A percentile compares a stretch with the other conserved stretches of the same genome.
These are phyloP conservation scores for Podarcis muralis DNA, from an alignment of 2,113 vertebrate genomes.

Conservation along the genomic window DNA sequence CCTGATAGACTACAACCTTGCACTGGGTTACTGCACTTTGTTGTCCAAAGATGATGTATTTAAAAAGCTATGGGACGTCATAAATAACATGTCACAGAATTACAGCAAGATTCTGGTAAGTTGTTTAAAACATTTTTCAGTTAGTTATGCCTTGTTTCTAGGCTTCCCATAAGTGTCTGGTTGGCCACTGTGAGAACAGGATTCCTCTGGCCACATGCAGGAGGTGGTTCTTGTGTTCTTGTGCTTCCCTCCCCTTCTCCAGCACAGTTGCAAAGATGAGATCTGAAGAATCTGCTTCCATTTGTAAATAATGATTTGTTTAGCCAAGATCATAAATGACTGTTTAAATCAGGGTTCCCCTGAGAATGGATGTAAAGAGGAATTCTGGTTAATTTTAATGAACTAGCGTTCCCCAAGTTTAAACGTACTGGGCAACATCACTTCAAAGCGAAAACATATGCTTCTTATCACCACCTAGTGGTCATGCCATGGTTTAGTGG, in stretches of 20 bases:
- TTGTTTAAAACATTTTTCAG: neutral
- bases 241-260: neutral
- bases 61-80: constrained; percentile 91
- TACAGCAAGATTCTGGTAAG: constrained; percentile 92
- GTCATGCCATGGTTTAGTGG: neutral
- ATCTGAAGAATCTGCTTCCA: neutral
- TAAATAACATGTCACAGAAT: constrained; percentile 91
- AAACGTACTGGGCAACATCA: neutral
- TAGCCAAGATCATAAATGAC: too few relatives aligned
- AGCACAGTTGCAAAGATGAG: neutral
- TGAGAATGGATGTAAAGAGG: too few relatives aligned
- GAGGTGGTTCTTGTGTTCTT: too few relatives aligned
- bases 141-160: neutral
- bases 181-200: too few relatives aligned
- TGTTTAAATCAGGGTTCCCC: neutral
- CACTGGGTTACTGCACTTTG: constrained; percentile 89
- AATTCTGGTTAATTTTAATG: neutral
- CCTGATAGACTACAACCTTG: constrained; percentile 86
- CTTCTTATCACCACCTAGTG: neutral
- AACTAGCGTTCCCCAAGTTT: neutral
- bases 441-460: neutral
- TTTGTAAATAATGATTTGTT: neutral
- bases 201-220: too few relatives aligned
- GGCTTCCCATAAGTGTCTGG: too few relatives aligned
- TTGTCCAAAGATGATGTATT: constrained; percentile 83